Percentiles rank a stretch among this genome's conserved stretches.
These are phyloP conservation scores for Cheiracanthium punctorium DNA, from an alignment of 2,888 invertebrate genomes.

Conservation along the genomic window DNA sequence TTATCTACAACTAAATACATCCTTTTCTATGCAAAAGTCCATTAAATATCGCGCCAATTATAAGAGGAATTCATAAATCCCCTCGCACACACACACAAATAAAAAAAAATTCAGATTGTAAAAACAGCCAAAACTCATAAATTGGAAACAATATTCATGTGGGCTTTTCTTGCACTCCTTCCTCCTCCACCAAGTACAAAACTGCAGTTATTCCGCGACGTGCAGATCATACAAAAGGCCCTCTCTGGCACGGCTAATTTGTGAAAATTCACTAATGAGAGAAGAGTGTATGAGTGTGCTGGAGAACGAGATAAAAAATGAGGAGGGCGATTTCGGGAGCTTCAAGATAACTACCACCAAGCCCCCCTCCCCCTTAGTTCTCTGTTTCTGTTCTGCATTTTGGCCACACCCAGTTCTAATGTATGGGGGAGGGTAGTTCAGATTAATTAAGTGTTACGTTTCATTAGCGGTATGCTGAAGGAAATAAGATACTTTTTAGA, in stretches of 20 bases:
- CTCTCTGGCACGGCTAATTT: slow-evolving; percentile 38
- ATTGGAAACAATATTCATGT: not conserved
- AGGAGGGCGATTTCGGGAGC: slow-evolving; percentile 42
- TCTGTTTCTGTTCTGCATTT: slow-evolving; percentile 14
- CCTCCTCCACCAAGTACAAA: not conserved
- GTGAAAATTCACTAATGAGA: slow-evolving; percentile 55
- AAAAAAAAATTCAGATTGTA: not conserved
- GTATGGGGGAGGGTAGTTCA: not conserved
- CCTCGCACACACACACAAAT: not conserved
- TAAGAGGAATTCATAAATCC: not conserved
- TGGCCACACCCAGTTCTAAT: slow-evolving; percentile 46
- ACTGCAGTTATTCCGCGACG: slow-evolving; percentile 37
- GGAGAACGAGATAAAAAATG: slow-evolving; percentile 11
- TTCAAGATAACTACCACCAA: slow-evolving; percentile 27
- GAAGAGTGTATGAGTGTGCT: slow-evolving; percentile 30
- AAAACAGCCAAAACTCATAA: not conserved
- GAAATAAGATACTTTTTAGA: not conserved
- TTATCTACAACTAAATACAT: not conserved
- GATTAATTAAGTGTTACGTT: slow-evolving; percentile 67
- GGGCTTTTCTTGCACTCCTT: not conserved
- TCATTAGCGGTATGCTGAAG: slow-evolving; percentile 52
- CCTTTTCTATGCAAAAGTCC: not conserved
- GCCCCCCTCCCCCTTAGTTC: too few species aligned
- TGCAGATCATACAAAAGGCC: slow-evolving; percentile 37
- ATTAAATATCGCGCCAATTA: slow-evolving; percentile 6